Evolutionary conservation across 2,113 vertebrate genomes (phyloP), one percentile per base, ranked within the genome.

Genomic region (Hemiprocne comata): DNA sequence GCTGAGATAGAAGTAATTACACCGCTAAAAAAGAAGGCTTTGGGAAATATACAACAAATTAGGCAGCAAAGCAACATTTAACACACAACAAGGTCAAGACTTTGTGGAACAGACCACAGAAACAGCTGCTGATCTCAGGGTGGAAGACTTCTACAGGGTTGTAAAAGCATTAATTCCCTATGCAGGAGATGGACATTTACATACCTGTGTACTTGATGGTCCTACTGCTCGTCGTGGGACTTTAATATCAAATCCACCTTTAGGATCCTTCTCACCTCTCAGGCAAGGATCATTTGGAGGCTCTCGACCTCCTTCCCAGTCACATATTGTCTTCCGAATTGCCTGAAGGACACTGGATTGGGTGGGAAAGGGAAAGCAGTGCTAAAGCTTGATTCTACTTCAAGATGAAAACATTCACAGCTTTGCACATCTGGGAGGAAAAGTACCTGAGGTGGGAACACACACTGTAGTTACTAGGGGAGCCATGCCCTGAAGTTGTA

Each of bases 211-310:
- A 96, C 99, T 99, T 54, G 99, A 99, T 17, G 99, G 99, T n/a
- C 99, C 99, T 28, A 99, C 99, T 4, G 99, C 99, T 91, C 99
- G 98, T 40, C 99, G 98, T 76, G 99, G 99, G 81, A 99, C 99
- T 97, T 99, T 99, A 90, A 99, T 99, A 96, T 99, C 99, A 94
- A 99, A 99, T 72, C 99, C 99, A 19, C 99, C 99, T 96, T 99
- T 99, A 24, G 99, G 99, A 96, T 99, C 99, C 96, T 99, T 99
- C 97, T 99, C 99, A 13, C 99, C 99, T 97, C 99, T 98, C 97
- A 99, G 97, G 89, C 99, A 99, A 16, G 99, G 99, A 97, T 99
- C 99, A 71, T 99, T 99, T 48, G 99, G 99, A 66, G 99, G 99
- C 91, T 99, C 99, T 55, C 99, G 98, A 25, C 98, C 99, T 54